Evolutionary conservation across 30 jellyfish, hydroid and myxozoan species (phyloP).

Genomic region (Hydractinia symbiolongicarpus): DNA sequence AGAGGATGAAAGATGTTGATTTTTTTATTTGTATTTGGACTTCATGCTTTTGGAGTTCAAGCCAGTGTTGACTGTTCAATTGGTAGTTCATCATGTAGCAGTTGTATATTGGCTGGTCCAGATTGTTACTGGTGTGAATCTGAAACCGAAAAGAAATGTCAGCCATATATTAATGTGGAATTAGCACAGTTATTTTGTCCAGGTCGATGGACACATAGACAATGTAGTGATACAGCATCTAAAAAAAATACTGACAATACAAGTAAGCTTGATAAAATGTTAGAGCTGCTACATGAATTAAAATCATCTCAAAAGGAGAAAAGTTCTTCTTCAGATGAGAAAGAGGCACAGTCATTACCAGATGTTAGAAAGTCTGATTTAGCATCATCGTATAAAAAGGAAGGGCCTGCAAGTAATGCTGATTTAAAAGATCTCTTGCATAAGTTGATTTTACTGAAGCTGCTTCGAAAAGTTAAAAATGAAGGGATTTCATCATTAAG

Average conservation of each 20-base stretch:
- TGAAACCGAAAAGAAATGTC: slow-evolving; percentile 4
- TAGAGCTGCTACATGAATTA: not conserved
- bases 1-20: no score
- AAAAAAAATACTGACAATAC: not conserved
- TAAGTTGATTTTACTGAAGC: slow-evolving; percentile 23
- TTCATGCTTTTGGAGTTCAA: no score
- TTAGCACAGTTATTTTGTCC: slow-evolving; percentile 17
- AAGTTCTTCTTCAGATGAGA: not conserved
- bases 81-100: no score
- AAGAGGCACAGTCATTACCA: not conserved
- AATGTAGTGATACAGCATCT: not conserved
- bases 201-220: slow-evolving; percentile 9
- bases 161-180: not conserved
- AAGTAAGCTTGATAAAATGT: not conserved
- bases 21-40: no score
- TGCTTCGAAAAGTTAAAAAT: slow-evolving; percentile 26
- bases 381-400: not conserved
- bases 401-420: slow-evolving; percentile 5
- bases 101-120: no score
- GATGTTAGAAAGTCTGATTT: not conserved
- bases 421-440: slow-evolving; percentile 29
- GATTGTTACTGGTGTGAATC: slow-evolving; percentile 19
- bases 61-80: no score
- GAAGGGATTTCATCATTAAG: slow-evolving; percentile 23
- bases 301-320: not conserved